Evolutionary conservation across 2,113 vertebrate species (phyloP), one percentile per base, ranked within the genome.

Genomic region (Channa maculata): DNA sequence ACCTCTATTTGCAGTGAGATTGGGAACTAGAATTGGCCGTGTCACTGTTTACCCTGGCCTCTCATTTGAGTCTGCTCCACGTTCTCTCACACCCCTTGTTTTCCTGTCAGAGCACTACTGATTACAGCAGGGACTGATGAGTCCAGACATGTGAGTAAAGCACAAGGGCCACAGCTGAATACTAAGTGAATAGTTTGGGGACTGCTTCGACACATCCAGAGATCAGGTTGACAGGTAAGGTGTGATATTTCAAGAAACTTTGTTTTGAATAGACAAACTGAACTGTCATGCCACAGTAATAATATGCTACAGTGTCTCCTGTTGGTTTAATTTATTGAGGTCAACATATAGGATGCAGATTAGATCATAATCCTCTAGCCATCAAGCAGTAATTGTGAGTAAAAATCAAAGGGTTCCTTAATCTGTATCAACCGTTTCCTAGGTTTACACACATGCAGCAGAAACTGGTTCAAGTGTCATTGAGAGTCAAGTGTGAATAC

Each of bases 21-120:
- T 86, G 87, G 84, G 79, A 85, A 67, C 60, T 80, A 77, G 85
- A 90, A 92, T 90, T 89, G 89, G 74, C 59, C 75, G 88, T 85
- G 89, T 92, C 91, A 89, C 82, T 91, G 88, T 90, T 91, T 89
- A 89, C 87, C 54, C 61, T 60, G 73, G 79, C 79, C 78, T 88
- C 83, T 86, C 75, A 77, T 89, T 86, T 79, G 74, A 88, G 88
- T 89, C 84, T 79, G 88, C 79, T 50, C 69, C 84, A 87, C 82
- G 72, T 86, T 62, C 78, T 62, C 62, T 41, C 85, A 65, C 75
- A 69, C 68, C 77, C 73, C 62, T 82, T 85, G 87, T 90, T 91
- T 89, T 89, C 80, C 80, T 84, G 84, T 88, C 86, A 81, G 74
- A 68, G 66, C 65, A 53, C 76, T 58, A 38, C 75, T 90, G 89